These are phyloP conservation scores for Salminus brasiliensis DNA, from an alignment of 2,113 vertebrate genomes.

Conservation along the genomic window DNA sequence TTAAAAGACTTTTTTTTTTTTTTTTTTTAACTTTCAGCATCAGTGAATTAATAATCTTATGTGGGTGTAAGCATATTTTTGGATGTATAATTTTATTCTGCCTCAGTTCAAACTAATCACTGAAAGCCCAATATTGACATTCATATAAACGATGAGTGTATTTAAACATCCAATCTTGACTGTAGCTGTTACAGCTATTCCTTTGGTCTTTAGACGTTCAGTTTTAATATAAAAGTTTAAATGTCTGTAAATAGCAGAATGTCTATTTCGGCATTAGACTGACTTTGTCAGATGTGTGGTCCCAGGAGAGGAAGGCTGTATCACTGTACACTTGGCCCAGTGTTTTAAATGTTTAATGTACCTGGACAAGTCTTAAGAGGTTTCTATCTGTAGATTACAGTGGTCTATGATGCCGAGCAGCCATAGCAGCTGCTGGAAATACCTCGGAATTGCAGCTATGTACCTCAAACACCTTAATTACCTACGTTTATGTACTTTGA, in stretches of 20 bases:
- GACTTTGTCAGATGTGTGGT: slow-evolving; percentile 22
- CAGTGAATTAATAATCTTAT: too few species aligned
- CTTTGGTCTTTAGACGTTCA: slow-evolving; percentile 1
- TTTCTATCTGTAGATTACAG: background rate
- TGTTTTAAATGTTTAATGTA: background rate
- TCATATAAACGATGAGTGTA: too few species aligned
- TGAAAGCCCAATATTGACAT: too few species aligned
- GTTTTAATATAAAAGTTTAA: slow-evolving; percentile 24
- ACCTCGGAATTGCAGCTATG: slow-evolving; percentile 37
- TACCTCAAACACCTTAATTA: slow-evolving; percentile 19
- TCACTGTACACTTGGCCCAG: background rate
- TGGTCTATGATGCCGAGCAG: slow-evolving; percentile 16
- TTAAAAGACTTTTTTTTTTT: too few species aligned
- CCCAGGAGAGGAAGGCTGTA: background rate
- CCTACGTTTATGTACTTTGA: background rate
- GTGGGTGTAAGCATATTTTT: too few species aligned
- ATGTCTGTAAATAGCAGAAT: background rate
- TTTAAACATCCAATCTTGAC: too few species aligned
- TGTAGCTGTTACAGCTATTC: slow-evolving; percentile 1
- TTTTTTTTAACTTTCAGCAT: too few species aligned
- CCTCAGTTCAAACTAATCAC: too few species aligned
- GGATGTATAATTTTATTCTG: too few species aligned
- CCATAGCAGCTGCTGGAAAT: slow-evolving; percentile 23
- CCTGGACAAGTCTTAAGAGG: slow-evolving; percentile 3
- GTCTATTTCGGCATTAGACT: slow-evolving; percentile 1